Base-by-base conservation (phyloP, 2,888 invertebrate species). In the Cybosia mesomella region DNA sequence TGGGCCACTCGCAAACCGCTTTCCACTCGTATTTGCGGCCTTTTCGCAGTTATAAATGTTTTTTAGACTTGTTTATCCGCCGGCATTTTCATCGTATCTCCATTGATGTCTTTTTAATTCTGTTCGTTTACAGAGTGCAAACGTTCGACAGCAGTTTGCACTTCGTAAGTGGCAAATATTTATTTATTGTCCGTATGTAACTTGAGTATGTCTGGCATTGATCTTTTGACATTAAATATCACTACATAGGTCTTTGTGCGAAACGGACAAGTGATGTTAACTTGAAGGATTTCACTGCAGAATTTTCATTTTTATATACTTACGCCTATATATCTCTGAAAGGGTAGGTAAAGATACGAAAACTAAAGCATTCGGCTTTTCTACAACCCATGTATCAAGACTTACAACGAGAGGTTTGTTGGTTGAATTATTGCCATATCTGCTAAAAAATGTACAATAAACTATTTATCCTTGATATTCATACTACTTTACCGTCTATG, bases 1-100 rank as follows among this genome's bases (percentile, higher is more conserved):
- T 85, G 82, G 79, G 83, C 84, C 86, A 81, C 83, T 86, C 83
- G 82, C 83, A 78, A 83, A 84, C 80, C 83, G 83, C 83, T 85
- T 88, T 89, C 85, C 86, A 83, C 82, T 83, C 57, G 80, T 79
- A 81, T 86, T 86, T 84, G 81, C 73, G 77, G 79, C 73, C 80
- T 86, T 88, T 85, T 82, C 81, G 72, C 79, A 83, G 83, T 83
- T 84, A 81, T 58, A 71, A 59, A 68, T 57, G 57, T 68, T 71
- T 83, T 77, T 82, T 80, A 80, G 85, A 84, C 80, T 79, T 77
- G 85, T 84, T 85, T 82, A 82, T 83, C 82, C 79, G 74, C 76
- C 84, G 77, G 72, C 66, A 73, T 74, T 80, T 79, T 84, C 81
- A 70, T 73, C 80, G 75, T 74, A 77, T 81, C 80, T 74, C 76